Evolutionary conservation across 2,113 vertebrate species (phyloP).

Genomic region (Porphyrio hochstetteri): DNA sequence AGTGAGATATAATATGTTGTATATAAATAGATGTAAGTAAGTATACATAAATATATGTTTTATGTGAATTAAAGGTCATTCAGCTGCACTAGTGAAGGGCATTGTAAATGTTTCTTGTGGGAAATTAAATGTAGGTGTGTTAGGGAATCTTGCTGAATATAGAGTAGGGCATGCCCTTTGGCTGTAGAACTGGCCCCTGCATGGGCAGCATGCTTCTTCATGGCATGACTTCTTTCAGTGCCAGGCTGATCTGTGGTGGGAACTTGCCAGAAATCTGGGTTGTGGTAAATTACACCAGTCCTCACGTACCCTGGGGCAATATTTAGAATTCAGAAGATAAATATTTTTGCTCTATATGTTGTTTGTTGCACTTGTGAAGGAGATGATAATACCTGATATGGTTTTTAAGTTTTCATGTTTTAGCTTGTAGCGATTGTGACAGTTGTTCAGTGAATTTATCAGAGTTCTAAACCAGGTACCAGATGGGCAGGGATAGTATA

Average conservation of each 20-base stretch:
- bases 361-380: neutral
- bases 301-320: neutral
- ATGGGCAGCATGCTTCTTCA: neutral
- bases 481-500: neutral
- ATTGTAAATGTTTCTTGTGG: neutral
- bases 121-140: neutral
- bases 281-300: neutral
- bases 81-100: neutral
- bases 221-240: neutral
- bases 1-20: neutral
- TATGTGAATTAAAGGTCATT: conserved; percentile 12
- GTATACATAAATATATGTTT: conserved; percentile 7
- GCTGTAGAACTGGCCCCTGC: neutral
- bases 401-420: neutral
- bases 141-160: neutral
- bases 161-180: neutral
- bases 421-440: neutral
- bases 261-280: neutral
- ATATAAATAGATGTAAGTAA: neutral
- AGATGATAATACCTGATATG: neutral
- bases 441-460: neutral
- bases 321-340: neutral
- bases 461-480: neutral
- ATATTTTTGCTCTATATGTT: neutral
- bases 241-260: neutral